phyloP scores from a whole-genome alignment of 2,113 vertebrate species.

The Oxyura jamaicensis region DNA sequence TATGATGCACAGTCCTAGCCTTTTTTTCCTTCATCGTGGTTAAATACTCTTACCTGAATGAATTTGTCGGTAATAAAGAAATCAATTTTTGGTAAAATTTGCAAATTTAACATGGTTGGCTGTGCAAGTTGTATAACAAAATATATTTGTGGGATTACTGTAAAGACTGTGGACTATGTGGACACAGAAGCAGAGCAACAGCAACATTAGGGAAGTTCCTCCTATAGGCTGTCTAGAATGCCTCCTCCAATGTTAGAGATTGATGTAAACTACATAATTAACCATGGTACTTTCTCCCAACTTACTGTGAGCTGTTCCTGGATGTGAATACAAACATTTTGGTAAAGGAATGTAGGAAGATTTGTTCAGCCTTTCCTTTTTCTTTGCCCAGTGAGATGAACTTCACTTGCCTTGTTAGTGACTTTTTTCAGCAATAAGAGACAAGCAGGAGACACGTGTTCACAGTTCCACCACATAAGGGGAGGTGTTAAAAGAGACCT shows the following conservation, averaged over 20 bases:
- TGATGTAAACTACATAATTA: neutral
- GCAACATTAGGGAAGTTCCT: neutral
- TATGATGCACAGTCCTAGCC: neutral
- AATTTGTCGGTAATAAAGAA: neutral
- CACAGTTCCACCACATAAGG: neutral
- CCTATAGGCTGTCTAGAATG: neutral
- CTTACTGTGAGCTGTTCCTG: neutral
- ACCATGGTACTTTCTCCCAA: neutral
- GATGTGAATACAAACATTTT: neutral
- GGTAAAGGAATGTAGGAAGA: neutral
- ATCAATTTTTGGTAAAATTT: neutral
- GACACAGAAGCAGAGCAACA: neutral
- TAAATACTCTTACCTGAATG: neutral
- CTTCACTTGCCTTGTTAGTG: neutral
- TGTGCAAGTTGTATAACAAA: neutral
- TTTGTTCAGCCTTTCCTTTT: neutral
- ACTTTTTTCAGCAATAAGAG: neutral
- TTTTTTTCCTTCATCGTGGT: neutral
- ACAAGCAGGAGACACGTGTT: neutral
- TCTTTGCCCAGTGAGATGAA: neutral
- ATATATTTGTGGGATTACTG: neutral
- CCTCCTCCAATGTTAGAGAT: neutral
- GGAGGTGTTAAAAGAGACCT: neutral
- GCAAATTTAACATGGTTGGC: neutral
- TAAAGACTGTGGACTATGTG: neutral